These are phyloP conservation scores for Megaustenia siamemsis DNA, from an alignment of 2,888 invertebrate species.

Conservation along the genomic window DNA sequence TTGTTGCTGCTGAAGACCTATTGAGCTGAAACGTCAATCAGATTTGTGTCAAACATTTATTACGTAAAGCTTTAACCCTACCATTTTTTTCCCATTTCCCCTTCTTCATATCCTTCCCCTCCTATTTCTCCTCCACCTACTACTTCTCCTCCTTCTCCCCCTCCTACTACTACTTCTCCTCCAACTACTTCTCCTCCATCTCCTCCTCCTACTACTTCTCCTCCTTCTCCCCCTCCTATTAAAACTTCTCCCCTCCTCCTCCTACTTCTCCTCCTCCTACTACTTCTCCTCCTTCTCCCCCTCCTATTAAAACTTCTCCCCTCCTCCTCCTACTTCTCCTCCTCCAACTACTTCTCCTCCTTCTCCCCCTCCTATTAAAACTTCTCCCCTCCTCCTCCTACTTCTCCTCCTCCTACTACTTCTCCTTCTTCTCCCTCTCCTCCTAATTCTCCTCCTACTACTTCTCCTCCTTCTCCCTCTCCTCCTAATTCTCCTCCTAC, in stretches of 20 bases:
- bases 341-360: not conserved
- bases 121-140: not conserved
- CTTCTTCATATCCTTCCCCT: not conserved
- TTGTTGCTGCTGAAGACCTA: too few species aligned
- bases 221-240: not conserved
- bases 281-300: not conserved
- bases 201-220: not conserved
- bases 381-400: not conserved
- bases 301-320: not conserved
- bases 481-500: too few species aligned
- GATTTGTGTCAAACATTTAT: too few species aligned
- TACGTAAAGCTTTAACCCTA: too few species aligned
- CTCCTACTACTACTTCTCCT: not conserved
- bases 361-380: not conserved
- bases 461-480: too few species aligned
- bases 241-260: not conserved
- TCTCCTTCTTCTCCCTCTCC: too few species aligned
- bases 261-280: not conserved
- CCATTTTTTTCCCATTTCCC: too few species aligned
- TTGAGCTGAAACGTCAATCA: too few species aligned
- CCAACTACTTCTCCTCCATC: not conserved
- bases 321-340: not conserved
- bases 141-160: not conserved
- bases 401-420: too few species aligned
- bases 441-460: too few species aligned